Percentiles rank a stretch among this genome's conserved stretches.
Evolutionary conservation across 2,888 invertebrate genomes (phyloP).

Genomic region (Perithous albicinctus): DNA sequence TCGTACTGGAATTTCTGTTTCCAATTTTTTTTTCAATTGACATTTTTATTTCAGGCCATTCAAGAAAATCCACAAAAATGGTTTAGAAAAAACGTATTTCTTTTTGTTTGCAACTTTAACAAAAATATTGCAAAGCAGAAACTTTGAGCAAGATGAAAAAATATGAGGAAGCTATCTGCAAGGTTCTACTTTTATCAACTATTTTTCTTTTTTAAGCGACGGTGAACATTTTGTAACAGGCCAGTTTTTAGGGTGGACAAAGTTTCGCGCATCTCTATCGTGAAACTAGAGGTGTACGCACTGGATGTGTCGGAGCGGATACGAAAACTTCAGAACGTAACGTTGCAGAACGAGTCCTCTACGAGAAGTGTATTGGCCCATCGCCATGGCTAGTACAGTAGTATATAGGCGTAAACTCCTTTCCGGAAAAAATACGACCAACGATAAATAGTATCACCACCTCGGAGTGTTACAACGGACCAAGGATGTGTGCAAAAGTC

Average conservation of each 20-base stretch:
- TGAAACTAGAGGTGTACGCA: not conserved
- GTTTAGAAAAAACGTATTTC: too few species aligned
- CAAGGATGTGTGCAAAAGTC: not conserved
- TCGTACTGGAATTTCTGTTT: too few species aligned
- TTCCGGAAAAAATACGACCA: constrained; percentile 58
- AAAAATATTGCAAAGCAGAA: too few species aligned
- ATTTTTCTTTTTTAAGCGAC: too few species aligned
- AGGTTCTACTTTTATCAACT: too few species aligned
- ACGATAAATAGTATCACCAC: constrained; percentile 66
- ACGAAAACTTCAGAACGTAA: constrained; percentile 55
- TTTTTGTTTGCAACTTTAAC: too few species aligned
- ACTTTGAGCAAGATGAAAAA: too few species aligned
- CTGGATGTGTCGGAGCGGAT: constrained; percentile 30
- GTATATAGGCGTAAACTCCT: constrained; percentile 47
- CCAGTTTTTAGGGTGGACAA: constrained; percentile 17
- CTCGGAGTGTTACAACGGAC: constrained; percentile 46
- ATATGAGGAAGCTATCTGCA: too few species aligned
- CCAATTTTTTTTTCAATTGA: too few species aligned
- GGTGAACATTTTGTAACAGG: not conserved
- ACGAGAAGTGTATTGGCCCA: constrained; percentile 6
- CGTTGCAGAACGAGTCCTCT: constrained; percentile 48
- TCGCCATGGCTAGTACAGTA: not conserved
- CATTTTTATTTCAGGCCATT: too few species aligned
- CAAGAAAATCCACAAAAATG: too few species aligned
- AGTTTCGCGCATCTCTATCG: constrained; percentile 30